Base-by-base conservation (phyloP, 2,113 vertebrate genomes). In the Spermophilus dauricus region DNA sequence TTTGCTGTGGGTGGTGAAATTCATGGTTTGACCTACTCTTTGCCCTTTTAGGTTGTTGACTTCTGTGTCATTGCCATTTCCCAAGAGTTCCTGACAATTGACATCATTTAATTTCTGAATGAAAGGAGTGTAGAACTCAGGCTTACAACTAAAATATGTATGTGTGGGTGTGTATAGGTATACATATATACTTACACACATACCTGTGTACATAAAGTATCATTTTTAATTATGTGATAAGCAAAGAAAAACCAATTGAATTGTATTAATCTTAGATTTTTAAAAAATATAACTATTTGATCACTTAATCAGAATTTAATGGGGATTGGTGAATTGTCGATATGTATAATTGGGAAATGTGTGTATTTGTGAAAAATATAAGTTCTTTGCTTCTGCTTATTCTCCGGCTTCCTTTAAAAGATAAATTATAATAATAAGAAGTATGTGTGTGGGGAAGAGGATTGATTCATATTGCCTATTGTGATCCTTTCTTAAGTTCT, bases 251-350 rank as follows among this genome's bases (percentile, higher is more conserved):
- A 58, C 20, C 51, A 91, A 63, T 73, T 63, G n/a, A 83, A 51
- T 85, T 95, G 94, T 95, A 32, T 81, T 92, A 80, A 26, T 87
- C 42, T 28, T 85, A 14, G 85, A 65, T 22, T 91, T 45, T 87
- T 72, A 72, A 6, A 22, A 73, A 65, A 75, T 95, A 95, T 95
- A 92, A 78, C 24, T 89, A 56, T 86, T 96, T 96, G 88, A 32
- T 16, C 26, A 37, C 42, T 18, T 89, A 69, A 76, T 94, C 75
- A 65, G 88, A 87, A 80, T 89, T 86, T 75, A 70, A 32, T 92
- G 32, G 65, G 48, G 32, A 28, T 89, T 65, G 18, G 22, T 89
- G 45, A 17, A 51, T 37, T 70, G 56, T 61, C 58, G 45, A 78
- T 92, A 45, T 39, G 3, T 70, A 48, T 30, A 88, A 34, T 51